A percentile compares a stretch with the other conserved stretches of the same genome.
Conservation (phyloP, 2,797 vertebrate species). For the Podarcis siculus region DNA sequence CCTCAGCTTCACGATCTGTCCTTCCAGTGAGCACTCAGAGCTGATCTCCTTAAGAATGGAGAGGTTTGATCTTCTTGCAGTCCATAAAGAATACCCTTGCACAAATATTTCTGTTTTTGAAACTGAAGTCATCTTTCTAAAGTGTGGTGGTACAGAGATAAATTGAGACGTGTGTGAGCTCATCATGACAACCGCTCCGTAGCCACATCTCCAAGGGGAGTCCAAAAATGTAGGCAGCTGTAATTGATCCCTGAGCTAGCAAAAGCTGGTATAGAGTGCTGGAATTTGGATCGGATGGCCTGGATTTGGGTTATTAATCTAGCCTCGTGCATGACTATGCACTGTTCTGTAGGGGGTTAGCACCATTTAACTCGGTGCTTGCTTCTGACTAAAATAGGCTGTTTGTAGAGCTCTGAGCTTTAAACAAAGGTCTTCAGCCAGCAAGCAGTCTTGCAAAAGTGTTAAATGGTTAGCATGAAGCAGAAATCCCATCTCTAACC, state of each 20-base stretch:
- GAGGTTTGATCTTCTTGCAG: too few species aligned
- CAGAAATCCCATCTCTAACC: background rate
- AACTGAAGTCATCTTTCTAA: background rate
- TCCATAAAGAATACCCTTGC: background rate
- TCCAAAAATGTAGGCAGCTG: background rate
- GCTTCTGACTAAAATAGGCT: background rate
- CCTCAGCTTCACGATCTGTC: too few species aligned
- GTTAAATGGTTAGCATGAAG: background rate
- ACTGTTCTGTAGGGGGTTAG: background rate
- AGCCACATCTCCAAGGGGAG: background rate
- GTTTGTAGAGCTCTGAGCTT: background rate
- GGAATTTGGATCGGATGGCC: background rate
- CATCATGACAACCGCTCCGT: background rate
- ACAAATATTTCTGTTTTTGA: background rate
- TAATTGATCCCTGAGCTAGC: background rate
- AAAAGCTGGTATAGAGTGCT: background rate
- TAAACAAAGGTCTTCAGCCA: background rate
- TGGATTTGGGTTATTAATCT: background rate
- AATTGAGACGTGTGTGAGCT: background rate
- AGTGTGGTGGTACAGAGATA: background rate
- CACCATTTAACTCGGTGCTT: background rate
- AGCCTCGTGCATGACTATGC: background rate
- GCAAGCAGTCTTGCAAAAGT: background rate
- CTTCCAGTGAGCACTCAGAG: too few species aligned
- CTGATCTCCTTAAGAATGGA: too few species aligned